Evolutionary conservation across 2,797 vertebrate species (phyloP), one percentile per base, ranked within the genome.

Genomic region (Sebastes alutus): DNA sequence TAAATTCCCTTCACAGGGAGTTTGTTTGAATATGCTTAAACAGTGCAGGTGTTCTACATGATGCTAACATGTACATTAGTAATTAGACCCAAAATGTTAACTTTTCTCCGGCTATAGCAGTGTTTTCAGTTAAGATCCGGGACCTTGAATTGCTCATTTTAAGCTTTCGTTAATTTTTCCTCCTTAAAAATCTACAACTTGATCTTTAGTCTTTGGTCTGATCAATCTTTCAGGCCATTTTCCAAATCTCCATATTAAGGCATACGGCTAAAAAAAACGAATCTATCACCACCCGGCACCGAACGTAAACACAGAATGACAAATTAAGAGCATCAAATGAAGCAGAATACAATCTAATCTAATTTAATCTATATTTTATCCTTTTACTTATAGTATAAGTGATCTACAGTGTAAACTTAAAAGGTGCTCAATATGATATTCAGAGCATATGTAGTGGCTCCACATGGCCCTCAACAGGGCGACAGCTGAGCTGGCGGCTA

Each of bases 1-100:
- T 61, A 83, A 14, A 58, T 81, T 71, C 78, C 32, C 54, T 35
- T 67, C n/a, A 72, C 64, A 83, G 59, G 80, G 30, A 55, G 20
- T 27, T 81, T 64, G 27, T 16, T 2, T 77, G n/a, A 35, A 72
- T 72, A 70, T 62, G 23, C 18, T 63, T 49, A 23, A 56, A 55
- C 56, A 35, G 22, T 32, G 33, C 4, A 22, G n/a, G 11, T 58
- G 49, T 59, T 14, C 12, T 59, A 29, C 49, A 74, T 62, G 10
- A 82, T 42, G 22, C 2, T 61, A 58, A 80, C 49, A 18, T 16
- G 9, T 30, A 60, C 10, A 22, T 63, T 12, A 69, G 35, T 58
- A 27, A 68, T 63, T 13, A 49, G 1, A 58, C 35, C 20, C 23
- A 33, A 22, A 20, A 72, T 76, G 68, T 69, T 68, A 87, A 83